Evolutionary conservation across 2,888 invertebrate genomes (phyloP).

Genomic region (Clistopyga incitator): DNA sequence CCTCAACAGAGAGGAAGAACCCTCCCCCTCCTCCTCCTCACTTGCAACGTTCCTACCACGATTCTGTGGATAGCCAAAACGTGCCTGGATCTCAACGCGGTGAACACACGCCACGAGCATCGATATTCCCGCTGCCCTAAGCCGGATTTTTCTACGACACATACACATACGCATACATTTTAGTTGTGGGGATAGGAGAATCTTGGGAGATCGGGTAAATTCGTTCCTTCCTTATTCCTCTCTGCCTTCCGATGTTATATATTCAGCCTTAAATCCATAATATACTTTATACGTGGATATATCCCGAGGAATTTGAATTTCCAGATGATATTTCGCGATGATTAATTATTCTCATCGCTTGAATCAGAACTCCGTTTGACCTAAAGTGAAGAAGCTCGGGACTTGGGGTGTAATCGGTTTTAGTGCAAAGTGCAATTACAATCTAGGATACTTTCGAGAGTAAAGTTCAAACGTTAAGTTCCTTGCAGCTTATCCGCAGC

Average conservation of each 20-base stretch:
- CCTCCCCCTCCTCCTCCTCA: neutral
- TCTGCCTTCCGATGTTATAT: neutral
- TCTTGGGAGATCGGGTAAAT: constrained; percentile 4
- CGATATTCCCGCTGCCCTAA: constrained; percentile 62
- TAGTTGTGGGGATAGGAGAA: constrained; percentile 2
- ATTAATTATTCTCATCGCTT: neutral
- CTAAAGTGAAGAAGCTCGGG: no score
- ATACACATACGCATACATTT: neutral
- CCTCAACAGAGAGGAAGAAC: neutral
- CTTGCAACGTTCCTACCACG: constrained; percentile 5
- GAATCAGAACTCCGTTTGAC: no score
- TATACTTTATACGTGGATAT: neutral
- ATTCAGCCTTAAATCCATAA: constrained; percentile 17
- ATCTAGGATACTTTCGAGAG: neutral
- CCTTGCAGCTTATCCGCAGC: neutral
- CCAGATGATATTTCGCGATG: neutral
- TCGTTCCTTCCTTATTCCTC: constrained; percentile 7
- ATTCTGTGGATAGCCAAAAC: constrained; percentile 61
- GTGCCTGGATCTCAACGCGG: constrained; percentile 55
- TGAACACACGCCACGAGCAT: constrained; percentile 44
- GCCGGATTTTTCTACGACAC: constrained; percentile 49
- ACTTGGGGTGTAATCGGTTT: neutral
- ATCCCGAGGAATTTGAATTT: neutral
- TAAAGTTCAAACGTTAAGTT: neutral
- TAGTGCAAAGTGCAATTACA: neutral